phyloP scores from a whole-genome alignment of 2,113 vertebrate species.

The Istiophorus platypterus region DNA sequence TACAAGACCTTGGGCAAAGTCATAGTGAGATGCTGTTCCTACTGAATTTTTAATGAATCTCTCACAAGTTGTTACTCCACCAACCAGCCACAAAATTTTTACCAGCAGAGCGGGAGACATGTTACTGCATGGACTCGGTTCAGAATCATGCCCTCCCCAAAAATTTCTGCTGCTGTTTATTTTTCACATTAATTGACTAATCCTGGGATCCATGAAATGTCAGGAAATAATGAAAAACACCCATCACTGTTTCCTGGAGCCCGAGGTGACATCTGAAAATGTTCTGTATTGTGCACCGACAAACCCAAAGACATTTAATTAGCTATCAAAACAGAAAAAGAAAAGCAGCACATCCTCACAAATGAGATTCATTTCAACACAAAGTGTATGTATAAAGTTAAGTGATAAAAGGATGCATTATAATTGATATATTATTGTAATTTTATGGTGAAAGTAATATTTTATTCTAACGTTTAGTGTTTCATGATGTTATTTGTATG shows the following conservation, averaged over 20 bases:
- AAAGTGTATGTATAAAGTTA: neutral
- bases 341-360: neutral
- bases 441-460: neutral
- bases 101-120: neutral
- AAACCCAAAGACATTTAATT: neutral
- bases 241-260: neutral
- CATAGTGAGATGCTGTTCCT: slow-evolving; percentile 38
- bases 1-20: slow-evolving; percentile 45
- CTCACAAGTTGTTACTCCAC: slow-evolving; percentile 23
- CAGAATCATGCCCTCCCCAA: neutral
- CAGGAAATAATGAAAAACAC: neutral
- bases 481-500: neutral
- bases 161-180: neutral
- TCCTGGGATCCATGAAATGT: neutral
- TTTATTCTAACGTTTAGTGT: neutral
- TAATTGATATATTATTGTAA: neutral
- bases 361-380: neutral
- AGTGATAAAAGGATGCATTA: neutral
- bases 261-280: neutral
- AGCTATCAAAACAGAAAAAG: neutral
- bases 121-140: neutral
- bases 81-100: neutral
- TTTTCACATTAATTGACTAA: neutral
- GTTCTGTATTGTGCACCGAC: neutral
- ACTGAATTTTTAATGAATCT: slow-evolving; percentile 30